phyloP scores from a whole-genome alignment of 2,888 invertebrate species.

The Heliconius ismenius region DNA sequence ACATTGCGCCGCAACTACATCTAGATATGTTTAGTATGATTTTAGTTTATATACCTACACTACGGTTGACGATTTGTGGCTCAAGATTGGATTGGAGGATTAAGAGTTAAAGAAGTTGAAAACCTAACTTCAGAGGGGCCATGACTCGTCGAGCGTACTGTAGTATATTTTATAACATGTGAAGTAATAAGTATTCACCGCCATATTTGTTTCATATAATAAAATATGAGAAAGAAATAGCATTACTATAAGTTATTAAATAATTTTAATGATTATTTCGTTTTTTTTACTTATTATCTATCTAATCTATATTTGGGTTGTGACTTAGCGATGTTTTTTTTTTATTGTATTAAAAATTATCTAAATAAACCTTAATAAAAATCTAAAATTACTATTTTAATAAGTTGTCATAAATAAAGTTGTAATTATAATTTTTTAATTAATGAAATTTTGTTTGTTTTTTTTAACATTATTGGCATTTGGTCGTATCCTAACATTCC shows the following conservation, averaged over 20 bases:
- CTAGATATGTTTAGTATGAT: not conserved
- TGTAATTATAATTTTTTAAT: no score
- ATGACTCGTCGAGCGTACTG: not conserved
- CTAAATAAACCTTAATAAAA: no score
- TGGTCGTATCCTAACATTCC: no score
- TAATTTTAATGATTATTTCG: not conserved
- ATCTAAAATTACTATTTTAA: no score
- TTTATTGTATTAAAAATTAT: not conserved
- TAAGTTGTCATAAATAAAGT: no score
- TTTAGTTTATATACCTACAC: not conserved
- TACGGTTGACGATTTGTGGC: not conserved
- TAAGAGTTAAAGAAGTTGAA: not conserved
- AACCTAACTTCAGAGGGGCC: not conserved
- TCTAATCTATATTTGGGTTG: not conserved
- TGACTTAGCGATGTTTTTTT: not conserved
- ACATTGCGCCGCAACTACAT: not conserved
- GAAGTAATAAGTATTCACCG: not conserved
- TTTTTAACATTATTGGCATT: no score
- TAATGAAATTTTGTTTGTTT: no score
- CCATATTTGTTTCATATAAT: slow-evolving; percentile 4
- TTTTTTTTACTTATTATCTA: not conserved
- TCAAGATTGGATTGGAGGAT: no score
- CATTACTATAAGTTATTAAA: not conserved
- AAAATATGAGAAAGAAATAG: slow-evolving; percentile 1
- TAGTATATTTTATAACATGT: not conserved